Evolutionary conservation across 2,797 vertebrate species (phyloP), one percentile per base, ranked within the genome.

Genomic region (Anguilla marmorata): DNA sequence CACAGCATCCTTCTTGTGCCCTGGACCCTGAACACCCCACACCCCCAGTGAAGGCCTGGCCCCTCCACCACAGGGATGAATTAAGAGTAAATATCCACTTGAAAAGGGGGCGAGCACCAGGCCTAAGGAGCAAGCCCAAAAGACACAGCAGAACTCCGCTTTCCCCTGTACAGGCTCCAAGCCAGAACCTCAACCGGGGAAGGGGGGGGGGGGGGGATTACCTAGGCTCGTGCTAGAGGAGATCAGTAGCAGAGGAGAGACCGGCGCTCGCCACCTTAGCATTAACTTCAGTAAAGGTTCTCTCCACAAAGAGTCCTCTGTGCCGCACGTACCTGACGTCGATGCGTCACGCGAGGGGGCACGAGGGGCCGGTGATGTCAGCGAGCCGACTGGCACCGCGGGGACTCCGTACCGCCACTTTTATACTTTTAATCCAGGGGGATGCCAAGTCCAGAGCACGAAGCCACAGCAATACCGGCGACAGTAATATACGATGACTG

Each of bases 61-160:
- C 90, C 88, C 91, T 86, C n/a, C 52, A 88, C 33, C 74, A 45
- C 19, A 11, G 30, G 7, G 33, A 91, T 88, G 83, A 90, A 92
- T 87, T 87, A 88, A 45, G 54, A 85, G 93, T 95, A 94, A 96
- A 95, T 91, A 95, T 93, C 94, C 94, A 95, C 93, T 90, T 92
- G 45, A 84, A 92, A 85, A 92, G 24, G 89, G 19, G 89, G 89
- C 90, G 86, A 85, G 45, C 63, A 82, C 90, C 86, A 89, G 86
- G 91, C 86, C 89, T 92, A 85, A n/a, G 24, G 80, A 86, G 63
- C 69, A 87, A 21, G 87, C 9, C 91, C 91, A 90, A 88, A 85
- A 85, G 58, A 84, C 24, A 37, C 37, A 91, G 87, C 91, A 86
- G 89, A 89, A 89, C 88, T 45, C 30, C 60, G 63, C 87, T 87